Percentiles rank a stretch among this genome's conserved stretches.
These are phyloP conservation scores for Bombyx mandarina DNA, from an alignment of 1,140 invertebrate genomes.

Conservation along the genomic window DNA sequence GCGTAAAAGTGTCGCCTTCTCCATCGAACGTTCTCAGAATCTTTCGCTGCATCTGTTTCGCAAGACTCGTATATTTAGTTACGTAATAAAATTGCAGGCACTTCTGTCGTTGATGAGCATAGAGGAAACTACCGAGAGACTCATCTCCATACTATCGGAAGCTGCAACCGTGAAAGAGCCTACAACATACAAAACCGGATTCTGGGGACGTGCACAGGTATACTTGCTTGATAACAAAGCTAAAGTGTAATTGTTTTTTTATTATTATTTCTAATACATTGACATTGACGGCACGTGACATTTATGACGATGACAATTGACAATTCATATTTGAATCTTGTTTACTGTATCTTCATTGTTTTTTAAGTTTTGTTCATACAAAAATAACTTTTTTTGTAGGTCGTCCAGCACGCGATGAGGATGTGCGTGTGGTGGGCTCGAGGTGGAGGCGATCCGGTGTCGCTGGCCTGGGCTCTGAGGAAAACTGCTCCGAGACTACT, in stretches of 20 bases:
- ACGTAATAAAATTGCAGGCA: constrained; percentile 50
- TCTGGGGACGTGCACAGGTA: constrained; percentile 88
- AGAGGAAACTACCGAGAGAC: constrained; percentile 82
- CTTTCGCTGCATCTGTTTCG: too few relatives aligned
- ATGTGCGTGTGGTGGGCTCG: constrained; percentile 68
- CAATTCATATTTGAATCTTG: too few relatives aligned
- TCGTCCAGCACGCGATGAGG: constrained; percentile 63
- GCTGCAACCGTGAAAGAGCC: constrained; percentile 84
- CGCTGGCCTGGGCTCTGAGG: constrained; percentile 61
- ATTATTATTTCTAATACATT: too few relatives aligned
- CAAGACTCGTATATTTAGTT: too few relatives aligned
- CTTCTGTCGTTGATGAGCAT: constrained; percentile 88
- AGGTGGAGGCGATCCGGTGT: constrained; percentile 54
- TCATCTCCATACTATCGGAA: constrained; percentile 90
- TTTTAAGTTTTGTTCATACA: background rate
- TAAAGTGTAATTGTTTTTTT: background rate
- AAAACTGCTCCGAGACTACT: constrained; percentile 58
- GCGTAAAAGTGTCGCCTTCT: too few relatives aligned
- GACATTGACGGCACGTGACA: too few relatives aligned
- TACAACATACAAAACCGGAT: constrained; percentile 84
- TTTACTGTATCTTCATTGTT: background rate
- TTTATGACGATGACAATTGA: too few relatives aligned
- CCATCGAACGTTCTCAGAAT: too few relatives aligned
- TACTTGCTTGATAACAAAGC: background rate
- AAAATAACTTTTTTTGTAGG: constrained; percentile 20